Conservation (phyloP, 2,888 invertebrate genomes). For the Ferrisia virgata region DNA sequence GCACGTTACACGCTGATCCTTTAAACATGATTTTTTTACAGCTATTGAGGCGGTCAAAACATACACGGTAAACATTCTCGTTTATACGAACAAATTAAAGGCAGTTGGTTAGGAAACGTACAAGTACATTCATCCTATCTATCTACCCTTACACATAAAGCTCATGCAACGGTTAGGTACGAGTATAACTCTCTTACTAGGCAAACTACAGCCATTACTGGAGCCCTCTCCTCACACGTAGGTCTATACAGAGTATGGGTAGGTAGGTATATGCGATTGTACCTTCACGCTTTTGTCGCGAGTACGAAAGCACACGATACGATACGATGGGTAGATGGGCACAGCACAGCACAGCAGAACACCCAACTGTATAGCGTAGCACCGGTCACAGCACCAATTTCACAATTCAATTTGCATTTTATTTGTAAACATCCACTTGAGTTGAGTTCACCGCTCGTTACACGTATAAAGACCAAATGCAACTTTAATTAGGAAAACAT, state of each 20-base stretch:
- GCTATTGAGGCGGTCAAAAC: not conserved
- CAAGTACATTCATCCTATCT: not conserved
- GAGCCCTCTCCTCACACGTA: too few relatives aligned
- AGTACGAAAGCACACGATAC: not conserved
- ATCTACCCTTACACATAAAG: too few relatives aligned
- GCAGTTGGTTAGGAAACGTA: not conserved
- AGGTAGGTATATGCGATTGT: not conserved
- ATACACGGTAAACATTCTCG: not conserved
- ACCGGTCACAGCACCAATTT: not conserved
- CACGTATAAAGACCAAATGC: conserved; percentile 23
- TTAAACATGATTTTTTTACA: not conserved
- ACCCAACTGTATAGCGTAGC: not conserved
- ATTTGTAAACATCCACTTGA: not conserved
- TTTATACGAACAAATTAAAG: not conserved
- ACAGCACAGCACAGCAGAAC: not conserved
- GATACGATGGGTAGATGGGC: not conserved
- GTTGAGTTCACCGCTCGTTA: not conserved
- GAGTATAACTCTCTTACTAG: too few relatives aligned
- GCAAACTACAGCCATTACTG: not conserved
- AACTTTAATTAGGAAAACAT: conserved; percentile 25
- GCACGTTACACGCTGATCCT: not conserved
- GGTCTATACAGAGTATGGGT: too few relatives aligned
- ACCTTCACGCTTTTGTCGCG: not conserved
- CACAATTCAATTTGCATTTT: conserved; percentile 25
- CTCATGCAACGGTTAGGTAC: too few relatives aligned